These are phyloP conservation scores for Gryllus longicercus DNA, from an alignment of 2,888 invertebrate species.

Conservation along the genomic window DNA sequence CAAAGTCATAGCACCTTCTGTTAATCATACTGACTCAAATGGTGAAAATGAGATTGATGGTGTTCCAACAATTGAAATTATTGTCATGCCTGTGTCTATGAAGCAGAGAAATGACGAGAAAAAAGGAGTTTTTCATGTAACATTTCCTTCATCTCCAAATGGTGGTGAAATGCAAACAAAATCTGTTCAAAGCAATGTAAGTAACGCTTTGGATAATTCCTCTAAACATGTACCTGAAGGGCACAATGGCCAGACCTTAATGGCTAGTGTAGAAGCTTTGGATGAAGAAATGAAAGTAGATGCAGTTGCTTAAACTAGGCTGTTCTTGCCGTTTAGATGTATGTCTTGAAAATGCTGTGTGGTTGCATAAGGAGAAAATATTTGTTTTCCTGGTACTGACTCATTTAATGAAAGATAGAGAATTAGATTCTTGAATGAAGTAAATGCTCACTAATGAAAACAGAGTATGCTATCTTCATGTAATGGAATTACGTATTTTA, in stretches of 20 bases:
- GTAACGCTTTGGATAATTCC: neutral
- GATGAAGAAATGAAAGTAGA: neutral
- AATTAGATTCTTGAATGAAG: neutral
- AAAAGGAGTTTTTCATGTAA: neutral
- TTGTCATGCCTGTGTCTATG: constrained; percentile 35
- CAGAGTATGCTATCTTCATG: neutral
- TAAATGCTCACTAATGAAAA: neutral
- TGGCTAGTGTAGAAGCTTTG: neutral
- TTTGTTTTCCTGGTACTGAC: neutral
- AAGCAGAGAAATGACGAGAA: neutral
- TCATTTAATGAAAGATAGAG: neutral
- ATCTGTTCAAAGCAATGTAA: neutral
- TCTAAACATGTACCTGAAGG: constrained; percentile 3
- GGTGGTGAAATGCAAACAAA: neutral
- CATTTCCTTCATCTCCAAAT: constrained; percentile 6
- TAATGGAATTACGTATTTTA: neutral
- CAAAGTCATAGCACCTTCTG: neutral
- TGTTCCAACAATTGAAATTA: constrained; percentile 37
- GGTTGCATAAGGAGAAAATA: neutral
- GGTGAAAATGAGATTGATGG: constrained; percentile 26
- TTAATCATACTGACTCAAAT: neutral
- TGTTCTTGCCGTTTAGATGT: too few species aligned
- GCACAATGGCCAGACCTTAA: neutral
- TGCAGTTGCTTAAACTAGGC: too few species aligned
- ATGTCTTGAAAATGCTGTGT: neutral